Base-by-base conservation (phyloP, 1,140 invertebrate genomes). In the Pachyrhynchus sulphureomaculatus region DNA sequence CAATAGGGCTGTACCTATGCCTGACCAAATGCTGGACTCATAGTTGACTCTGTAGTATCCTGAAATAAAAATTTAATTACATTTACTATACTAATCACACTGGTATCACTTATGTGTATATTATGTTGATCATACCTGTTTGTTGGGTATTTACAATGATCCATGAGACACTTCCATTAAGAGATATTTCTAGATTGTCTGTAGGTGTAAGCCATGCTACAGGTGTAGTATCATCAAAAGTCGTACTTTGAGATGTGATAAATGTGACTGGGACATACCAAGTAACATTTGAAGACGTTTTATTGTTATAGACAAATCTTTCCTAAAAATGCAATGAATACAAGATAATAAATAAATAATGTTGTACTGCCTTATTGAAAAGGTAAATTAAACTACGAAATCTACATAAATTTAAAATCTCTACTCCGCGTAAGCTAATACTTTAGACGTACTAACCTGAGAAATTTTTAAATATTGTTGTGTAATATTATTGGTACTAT, bases 11-110 rank as follows among this genome's bases (percentile, higher is more conserved):
- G 76, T 33, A 15, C 81, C 80, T 23, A 88, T 80, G 18, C 78
- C 77, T 44, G 83, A 70, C 91, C 91, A 93, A 23, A 82, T 84
- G 3, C 69, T 67, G 2, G 79, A 73, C 57, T 91, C 86, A 72
- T 95, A 94, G 70, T 88, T 89, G 0, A 93, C 89, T 18, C 91
- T 82, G 75, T 91, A 57, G 17, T 48, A 54, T 33, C 8, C 64
- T 81, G 67, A 68, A 74, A 73, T 64, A 51, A 47, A 6, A 47
- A n/a, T n/a, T 21, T 29, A 8, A 4, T 47, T 21, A 21, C 18
- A 8, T 29, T 47, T 6, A 20, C 5, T 41, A 20, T 32, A 5
- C 12, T 12, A 41, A 41, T 41, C 5, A 20, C 13, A 6, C 12
- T 52, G 10, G 17, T 18, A 17, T 13, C 12, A 8, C 6, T 52